phyloP scores from a whole-genome alignment of 2,888 invertebrate genomes.

The Philaethria dido region DNA sequence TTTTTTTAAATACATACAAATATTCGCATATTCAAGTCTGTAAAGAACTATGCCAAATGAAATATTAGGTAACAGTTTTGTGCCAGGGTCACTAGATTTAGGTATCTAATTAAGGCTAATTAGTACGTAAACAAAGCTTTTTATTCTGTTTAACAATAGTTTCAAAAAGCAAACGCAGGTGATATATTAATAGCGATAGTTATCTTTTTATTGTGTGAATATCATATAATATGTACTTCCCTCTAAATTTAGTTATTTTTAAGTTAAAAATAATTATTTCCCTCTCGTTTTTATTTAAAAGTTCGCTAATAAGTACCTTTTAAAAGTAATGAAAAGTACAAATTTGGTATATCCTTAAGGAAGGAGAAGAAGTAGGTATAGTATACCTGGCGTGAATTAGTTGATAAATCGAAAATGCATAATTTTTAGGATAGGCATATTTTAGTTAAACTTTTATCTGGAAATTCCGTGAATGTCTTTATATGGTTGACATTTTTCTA shows the following conservation, averaged over 20 bases:
- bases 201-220: neutral
- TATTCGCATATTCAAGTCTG: neutral
- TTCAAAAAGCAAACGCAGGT: neutral
- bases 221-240: neutral
- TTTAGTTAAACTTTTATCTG: no score
- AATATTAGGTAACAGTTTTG: neutral
- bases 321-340: neutral
- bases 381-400: no score
- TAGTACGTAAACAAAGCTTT: conserved; percentile 3
- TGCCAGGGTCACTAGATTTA: neutral
- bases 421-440: no score
- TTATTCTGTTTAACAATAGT: conserved; percentile 6
- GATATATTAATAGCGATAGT: neutral
- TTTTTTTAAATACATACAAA: neutral
- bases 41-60: neutral
- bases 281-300: neutral
- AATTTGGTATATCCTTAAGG: neutral
- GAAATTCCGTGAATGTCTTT: no score
- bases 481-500: no score
- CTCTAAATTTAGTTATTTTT: neutral
- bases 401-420: no score
- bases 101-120: conserved; percentile 13
- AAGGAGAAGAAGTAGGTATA: no score
- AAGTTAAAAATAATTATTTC: neutral
- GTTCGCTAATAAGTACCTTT: neutral